These are phyloP conservation scores for Lota lota DNA, from an alignment of 2,113 vertebrate species.

Conservation along the genomic window DNA sequence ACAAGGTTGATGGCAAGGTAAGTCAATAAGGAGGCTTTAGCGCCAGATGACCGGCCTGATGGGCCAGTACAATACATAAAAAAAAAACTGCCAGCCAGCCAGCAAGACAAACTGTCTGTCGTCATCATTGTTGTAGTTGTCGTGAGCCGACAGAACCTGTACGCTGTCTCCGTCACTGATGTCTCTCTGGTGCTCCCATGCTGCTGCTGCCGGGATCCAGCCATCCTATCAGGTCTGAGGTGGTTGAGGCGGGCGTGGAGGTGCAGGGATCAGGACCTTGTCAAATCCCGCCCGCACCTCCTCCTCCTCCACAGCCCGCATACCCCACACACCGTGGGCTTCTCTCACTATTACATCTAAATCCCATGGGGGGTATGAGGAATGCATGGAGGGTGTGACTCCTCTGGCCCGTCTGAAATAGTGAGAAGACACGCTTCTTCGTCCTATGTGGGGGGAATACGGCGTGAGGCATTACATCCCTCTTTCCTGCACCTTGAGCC, in stretches of 20 bases:
- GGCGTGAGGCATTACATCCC: slow-evolving; percentile 70
- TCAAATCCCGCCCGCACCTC: slow-evolving; percentile 35
- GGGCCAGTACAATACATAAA: slow-evolving; percentile 11
- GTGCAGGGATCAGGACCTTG: slow-evolving; percentile 38
- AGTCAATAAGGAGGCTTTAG: slow-evolving; percentile 57
- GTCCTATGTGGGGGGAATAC: slow-evolving; percentile 47
- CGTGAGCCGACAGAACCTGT: slow-evolving; percentile 24
- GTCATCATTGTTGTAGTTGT: slow-evolving; percentile 6
- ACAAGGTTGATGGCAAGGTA: slow-evolving; percentile 40
- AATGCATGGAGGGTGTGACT: slow-evolving; percentile 41
- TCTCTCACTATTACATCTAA: slow-evolving; percentile 63
- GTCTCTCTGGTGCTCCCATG: slow-evolving; percentile 23
- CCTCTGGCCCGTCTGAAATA: slow-evolving; percentile 44
- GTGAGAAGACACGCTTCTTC: slow-evolving; percentile 44
- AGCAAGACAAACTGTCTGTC: too few relatives aligned
- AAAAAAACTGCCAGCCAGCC: too few relatives aligned
- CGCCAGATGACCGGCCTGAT: slow-evolving; percentile 21
- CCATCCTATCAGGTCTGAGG: slow-evolving; percentile 28
- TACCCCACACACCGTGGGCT: slow-evolving; percentile 43
- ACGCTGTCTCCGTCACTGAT: slow-evolving; percentile 30
- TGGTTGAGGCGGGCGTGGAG: slow-evolving; percentile 4
- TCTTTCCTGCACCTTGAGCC: slow-evolving; percentile 66
- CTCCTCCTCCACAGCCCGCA: not conserved
- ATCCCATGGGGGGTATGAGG: slow-evolving; percentile 53
- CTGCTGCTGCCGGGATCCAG: not conserved